Base-by-base conservation (phyloP, 2,888 invertebrate genomes). In the Macrosoma leucophasiata region DNA sequence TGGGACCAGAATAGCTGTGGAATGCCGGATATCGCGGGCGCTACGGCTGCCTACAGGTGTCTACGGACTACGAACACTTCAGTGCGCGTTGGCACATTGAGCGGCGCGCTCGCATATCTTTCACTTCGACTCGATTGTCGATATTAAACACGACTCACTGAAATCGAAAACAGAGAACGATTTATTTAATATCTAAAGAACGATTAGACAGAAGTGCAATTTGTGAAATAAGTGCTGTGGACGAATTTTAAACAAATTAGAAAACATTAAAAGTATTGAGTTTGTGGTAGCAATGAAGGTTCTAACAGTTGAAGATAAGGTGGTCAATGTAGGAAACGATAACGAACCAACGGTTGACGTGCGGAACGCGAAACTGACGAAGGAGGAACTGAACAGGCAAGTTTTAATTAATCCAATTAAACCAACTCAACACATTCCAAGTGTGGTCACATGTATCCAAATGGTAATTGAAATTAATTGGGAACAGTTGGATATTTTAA, bases 1-100 rank as follows among this genome's bases (percentile, higher is more conserved):
- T 55, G 38, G 50, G 51, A 52, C 62, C 46, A 68, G 71, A 81
- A 82, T 79, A 81, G 66, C 67, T 45, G 41, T 61, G 82, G 82
- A 81, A 82, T 82, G 82, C 79, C 81, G 79, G 82, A 82, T 78
- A 69, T 76, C 74, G 74, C 68, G 69, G 57, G 62, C 58, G 55
- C 48, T 47, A 44, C 37, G 42, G 21, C 29, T 39, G 33, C 28
- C 28, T 40, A 36, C 48, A 47, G 44, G 34, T 41, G 41, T 24
- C 43, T 20, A 29, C 27, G 26, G 33, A 20, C 27, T 32, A 11
- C 29, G n/a, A 18, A 18, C 19, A 28, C 12, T 28, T 40, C 50
- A 50, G 50, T 48, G 34, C 45, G 53, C 56, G 65, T 55, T 58
- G 54, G 44, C 50, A 51, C 43, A 50, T n/a, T n/a, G n/a, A 43